Evolutionary conservation across 2,113 vertebrate genomes (phyloP).

Genomic region (Ammospiza nelsoni): DNA sequence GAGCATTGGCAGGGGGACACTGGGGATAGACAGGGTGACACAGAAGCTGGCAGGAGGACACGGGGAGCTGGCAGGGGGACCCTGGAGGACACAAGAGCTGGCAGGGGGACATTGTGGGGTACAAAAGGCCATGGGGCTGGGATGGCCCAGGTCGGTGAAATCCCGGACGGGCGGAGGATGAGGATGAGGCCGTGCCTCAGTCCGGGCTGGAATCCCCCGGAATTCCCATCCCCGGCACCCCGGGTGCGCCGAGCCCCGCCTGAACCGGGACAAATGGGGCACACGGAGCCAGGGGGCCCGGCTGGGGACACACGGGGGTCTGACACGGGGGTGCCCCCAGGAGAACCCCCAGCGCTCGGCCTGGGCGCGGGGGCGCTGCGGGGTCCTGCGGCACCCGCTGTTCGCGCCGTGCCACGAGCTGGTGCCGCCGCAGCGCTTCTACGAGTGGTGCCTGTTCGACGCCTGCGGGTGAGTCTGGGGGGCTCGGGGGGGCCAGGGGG

Average conservation of each 20-base stretch:
- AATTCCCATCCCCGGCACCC: not conserved
- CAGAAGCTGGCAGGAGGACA: not conserved
- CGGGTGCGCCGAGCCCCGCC: not conserved
- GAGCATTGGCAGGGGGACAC: not conserved
- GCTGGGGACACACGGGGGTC: too few relatives aligned
- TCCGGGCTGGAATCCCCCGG: not conserved
- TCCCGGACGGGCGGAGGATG: not conserved
- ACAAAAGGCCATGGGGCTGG: not conserved
- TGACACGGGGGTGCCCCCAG: not conserved
- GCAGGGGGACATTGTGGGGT: too few relatives aligned
- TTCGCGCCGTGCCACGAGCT: slow-evolving; percentile 81
- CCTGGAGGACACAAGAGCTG: too few relatives aligned
- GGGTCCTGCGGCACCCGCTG: slow-evolving; percentile 76
- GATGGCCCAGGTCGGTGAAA: not conserved
- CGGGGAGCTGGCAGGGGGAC: too few relatives aligned
- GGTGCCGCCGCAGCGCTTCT: slow-evolving; percentile 85
- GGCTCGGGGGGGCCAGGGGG: not conserved
- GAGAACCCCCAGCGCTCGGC: slow-evolving; percentile 78
- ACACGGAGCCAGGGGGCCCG: not conserved
- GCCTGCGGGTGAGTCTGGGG: slow-evolving; percentile 84
- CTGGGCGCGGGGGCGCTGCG: slow-evolving; percentile 85
- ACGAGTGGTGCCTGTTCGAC: slow-evolving; percentile 90
- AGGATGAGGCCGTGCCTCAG: not conserved
- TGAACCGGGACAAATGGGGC: too few relatives aligned
- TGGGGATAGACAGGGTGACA: too few relatives aligned